Conservation (phyloP, 2,888 invertebrate genomes). For the Drosophila robusta region DNA sequence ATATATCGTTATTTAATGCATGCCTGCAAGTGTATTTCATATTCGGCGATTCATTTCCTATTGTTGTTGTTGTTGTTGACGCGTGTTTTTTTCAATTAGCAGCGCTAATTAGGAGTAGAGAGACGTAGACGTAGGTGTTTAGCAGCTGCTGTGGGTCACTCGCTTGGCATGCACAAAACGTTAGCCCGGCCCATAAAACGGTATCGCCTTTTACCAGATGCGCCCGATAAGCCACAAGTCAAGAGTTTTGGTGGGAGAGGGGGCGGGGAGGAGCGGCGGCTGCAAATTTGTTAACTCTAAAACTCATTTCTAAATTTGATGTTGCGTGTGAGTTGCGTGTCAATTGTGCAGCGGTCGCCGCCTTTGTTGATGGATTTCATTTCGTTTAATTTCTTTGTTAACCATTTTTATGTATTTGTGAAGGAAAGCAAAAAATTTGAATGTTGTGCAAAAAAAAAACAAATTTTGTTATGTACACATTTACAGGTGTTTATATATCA, state of each 20-base stretch:
- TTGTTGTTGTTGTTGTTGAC: constrained; percentile 23
- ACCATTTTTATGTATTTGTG: constrained; percentile 22
- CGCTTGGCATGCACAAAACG: constrained; percentile 46
- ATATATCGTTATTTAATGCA: too few species aligned
- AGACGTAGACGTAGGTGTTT: constrained; percentile 36
- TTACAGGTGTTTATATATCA: constrained; percentile 6
- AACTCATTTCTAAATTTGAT: constrained; percentile 42
- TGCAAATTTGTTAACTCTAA: neutral
- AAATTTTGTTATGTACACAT: constrained; percentile 1
- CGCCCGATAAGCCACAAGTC: constrained; percentile 25
- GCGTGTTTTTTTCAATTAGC: constrained; percentile 68
- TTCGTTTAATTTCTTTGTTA: constrained; percentile 36
- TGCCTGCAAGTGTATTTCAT: neutral
- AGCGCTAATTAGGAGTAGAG: constrained; percentile 65
- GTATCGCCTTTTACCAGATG: constrained; percentile 30
- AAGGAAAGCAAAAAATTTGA: constrained; percentile 33
- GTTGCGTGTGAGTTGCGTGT: constrained; percentile 56
- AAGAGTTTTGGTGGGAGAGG: neutral
- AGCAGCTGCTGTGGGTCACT: constrained; percentile 31
- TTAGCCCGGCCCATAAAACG: constrained; percentile 38
- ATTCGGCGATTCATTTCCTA: neutral
- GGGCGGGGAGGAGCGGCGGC: too few species aligned
- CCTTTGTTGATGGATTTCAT: constrained; percentile 26
- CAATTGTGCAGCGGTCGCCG: constrained; percentile 32
- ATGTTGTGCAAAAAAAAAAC: constrained; percentile 42